Evolutionary conservation across 2,888 invertebrate genomes (phyloP).

Genomic region (Cheilosia impressa): DNA sequence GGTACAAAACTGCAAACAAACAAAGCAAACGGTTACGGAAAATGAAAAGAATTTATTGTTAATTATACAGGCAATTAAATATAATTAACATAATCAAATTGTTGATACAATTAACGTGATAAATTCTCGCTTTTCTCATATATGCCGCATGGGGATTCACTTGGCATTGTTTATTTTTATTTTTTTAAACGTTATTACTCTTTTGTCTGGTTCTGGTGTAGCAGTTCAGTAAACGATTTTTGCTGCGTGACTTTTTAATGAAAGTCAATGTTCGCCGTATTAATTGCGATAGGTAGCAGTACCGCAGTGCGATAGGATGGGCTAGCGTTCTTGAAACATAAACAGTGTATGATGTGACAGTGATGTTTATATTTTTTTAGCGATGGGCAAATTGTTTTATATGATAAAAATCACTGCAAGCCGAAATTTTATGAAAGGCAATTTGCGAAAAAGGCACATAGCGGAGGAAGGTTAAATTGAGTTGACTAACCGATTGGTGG

Average conservation of each 20-base stretch:
- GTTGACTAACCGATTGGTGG: slow-evolving; percentile 5
- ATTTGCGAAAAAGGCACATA: slow-evolving; percentile 34
- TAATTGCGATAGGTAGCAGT: slow-evolving; percentile 47
- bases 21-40: slow-evolving; percentile 18
- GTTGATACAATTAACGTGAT: slow-evolving; percentile 65
- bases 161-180: slow-evolving; percentile 48
- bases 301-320: slow-evolving; percentile 26
- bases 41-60: slow-evolving; percentile 43
- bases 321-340: slow-evolving; percentile 39
- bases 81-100: slow-evolving; percentile 72
- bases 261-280: slow-evolving; percentile 42
- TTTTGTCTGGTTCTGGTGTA: slow-evolving; percentile 21
- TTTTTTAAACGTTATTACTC: slow-evolving; percentile 26
- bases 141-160: slow-evolving; percentile 44
- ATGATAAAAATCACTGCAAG: slow-evolving; percentile 45
- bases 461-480: slow-evolving; percentile 28
- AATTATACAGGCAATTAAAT: slow-evolving; percentile 64
- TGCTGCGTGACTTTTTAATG: slow-evolving; percentile 4
- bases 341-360: slow-evolving; percentile 36
- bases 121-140: slow-evolving; percentile 46
- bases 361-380: slow-evolving; percentile 43
- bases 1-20: slow-evolving; percentile 1
- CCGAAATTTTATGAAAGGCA: slow-evolving; percentile 43
- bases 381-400: slow-evolving; percentile 32
- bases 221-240: slow-evolving; percentile 45